Evolutionary conservation across 2,113 vertebrate species (phyloP), one percentile per base, ranked within the genome.

Genomic region (Phylloscopus whistleri): DNA sequence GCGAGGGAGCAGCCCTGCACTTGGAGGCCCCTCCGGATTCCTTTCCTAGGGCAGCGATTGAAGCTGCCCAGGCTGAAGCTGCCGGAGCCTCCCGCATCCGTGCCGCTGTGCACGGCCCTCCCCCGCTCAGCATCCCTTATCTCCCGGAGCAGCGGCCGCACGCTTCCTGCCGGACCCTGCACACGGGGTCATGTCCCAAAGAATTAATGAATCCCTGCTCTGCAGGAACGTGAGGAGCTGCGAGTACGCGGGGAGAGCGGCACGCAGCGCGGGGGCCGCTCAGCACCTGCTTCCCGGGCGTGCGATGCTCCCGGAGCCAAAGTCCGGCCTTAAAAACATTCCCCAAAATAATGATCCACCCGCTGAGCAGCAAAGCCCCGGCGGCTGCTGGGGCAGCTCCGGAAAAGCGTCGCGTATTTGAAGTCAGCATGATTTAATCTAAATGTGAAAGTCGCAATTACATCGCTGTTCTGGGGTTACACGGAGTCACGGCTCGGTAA

Each of bases 101-200:
- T 73, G 78, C 84, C 19, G 67, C 77, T 35, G 35, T 7, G 64
- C 56, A n/a, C 68, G 23, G 48, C 44, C 74, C 55, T 41, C 55
- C 58, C 89, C 70, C 23, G 1, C 49, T 18, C 84, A 9, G 76
- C 92, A 39, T n/a, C 73, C 69, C 95, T 93, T 91, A 93, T 89
- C 95, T 91, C 56, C 73, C 13, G 1, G 68, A 93, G 87, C 94
- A 86, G 94, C 37, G 39, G 52, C 66, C 0, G 0, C 43, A 21
- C 1, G 2, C 56, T 93, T 91, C 94, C 95, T 87, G 84, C 24
- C 73, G 5, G 52, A 13, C 15, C 59, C 12, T 48, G 35, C 46
- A 2, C 0, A 0, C 0, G 0, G 39, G 53, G 14, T 39, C 77
- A 87, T 41, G 91, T 91, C 92, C 92, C 53, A 24, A 35, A 55